These are phyloP conservation scores for Xenopus laevis DNA, from an alignment of 2,113 vertebrate genomes.

Conservation along the genomic window DNA sequence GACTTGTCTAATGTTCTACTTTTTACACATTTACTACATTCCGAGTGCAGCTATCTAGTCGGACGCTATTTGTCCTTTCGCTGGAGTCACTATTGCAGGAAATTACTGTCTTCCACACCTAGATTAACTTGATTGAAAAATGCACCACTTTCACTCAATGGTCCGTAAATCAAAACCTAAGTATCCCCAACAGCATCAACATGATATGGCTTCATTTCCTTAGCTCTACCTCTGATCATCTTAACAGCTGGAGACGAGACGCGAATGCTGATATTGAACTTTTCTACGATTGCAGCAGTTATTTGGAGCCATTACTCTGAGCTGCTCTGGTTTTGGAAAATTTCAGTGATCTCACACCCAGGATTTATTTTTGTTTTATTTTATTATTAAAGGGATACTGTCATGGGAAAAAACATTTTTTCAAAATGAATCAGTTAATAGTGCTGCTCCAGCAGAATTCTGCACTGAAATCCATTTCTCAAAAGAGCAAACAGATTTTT, in stretches of 20 bases:
- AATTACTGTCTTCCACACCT: conserved; percentile 43
- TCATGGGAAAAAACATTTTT: too few species aligned
- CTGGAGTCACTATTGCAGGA: conserved; percentile 35
- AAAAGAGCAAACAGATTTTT: too few species aligned
- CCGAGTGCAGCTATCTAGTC: conserved; percentile 18
- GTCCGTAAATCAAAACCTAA: conserved; percentile 37
- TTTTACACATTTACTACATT: neutral
- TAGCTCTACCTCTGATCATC: conserved; percentile 3
- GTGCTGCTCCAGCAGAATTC: too few species aligned
- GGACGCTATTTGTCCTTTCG: conserved; percentile 32
- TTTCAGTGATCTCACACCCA: neutral
- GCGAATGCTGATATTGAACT: neutral
- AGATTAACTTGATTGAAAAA: conserved; percentile 40
- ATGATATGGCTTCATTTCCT: conserved; percentile 29
- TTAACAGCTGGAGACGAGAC: neutral
- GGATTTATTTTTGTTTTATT: too few species aligned
- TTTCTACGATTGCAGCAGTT: neutral
- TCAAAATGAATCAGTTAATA: too few species aligned
- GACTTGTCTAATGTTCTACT: neutral
- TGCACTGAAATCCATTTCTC: too few species aligned
- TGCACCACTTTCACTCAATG: conserved; percentile 31
- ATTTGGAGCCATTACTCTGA: neutral
- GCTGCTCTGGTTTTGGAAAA: neutral
- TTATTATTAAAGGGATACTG: too few species aligned
- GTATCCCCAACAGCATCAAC: conserved; percentile 27